A percentile compares a stretch with the other conserved stretches of the same genome.
Evolutionary conservation across 2,888 invertebrate genomes (phyloP).

Genomic region (Cheilosia grossa): DNA sequence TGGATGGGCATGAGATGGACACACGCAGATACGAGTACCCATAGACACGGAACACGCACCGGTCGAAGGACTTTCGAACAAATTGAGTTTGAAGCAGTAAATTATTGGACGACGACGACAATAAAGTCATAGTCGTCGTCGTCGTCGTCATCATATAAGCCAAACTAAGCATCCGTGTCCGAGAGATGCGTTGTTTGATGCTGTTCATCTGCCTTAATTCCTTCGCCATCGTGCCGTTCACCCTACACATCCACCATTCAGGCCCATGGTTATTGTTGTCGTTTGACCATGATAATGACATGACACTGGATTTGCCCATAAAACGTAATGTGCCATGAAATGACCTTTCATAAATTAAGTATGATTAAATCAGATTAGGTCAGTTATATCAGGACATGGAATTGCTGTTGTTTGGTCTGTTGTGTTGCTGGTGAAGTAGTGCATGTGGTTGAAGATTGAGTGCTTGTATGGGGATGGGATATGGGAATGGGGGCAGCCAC

Average conservation of each 20-base stretch:
- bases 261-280: slow-evolving; percentile 69
- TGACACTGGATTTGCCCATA: slow-evolving; percentile 73
- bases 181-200: slow-evolving; percentile 49
- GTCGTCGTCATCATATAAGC: slow-evolving; percentile 34
- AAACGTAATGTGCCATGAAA: slow-evolving; percentile 74
- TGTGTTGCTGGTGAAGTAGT: slow-evolving; percentile 36
- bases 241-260: slow-evolving; percentile 9
- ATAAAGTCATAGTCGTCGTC: slow-evolving; percentile 10
- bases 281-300: slow-evolving; percentile 74
- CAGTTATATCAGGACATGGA: slow-evolving; percentile 63
- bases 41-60: slow-evolving; percentile 37
- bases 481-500: background rate
- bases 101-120: slow-evolving; percentile 42
- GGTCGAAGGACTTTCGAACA: slow-evolving; percentile 50
- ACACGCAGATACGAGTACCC: background rate
- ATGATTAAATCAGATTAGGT: slow-evolving; percentile 75
- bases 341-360: slow-evolving; percentile 75
- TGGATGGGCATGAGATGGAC: background rate
- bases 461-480: slow-evolving; percentile 21
- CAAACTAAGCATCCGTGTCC: slow-evolving; percentile 52
- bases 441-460: slow-evolving; percentile 58
- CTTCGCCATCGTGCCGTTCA: slow-evolving; percentile 5
- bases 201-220: slow-evolving; percentile 52
- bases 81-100: slow-evolving; percentile 71
- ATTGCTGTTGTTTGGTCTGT: slow-evolving; percentile 44